Conservation (phyloP, 2,888 invertebrate species). For the Drosophila differens region DNA sequence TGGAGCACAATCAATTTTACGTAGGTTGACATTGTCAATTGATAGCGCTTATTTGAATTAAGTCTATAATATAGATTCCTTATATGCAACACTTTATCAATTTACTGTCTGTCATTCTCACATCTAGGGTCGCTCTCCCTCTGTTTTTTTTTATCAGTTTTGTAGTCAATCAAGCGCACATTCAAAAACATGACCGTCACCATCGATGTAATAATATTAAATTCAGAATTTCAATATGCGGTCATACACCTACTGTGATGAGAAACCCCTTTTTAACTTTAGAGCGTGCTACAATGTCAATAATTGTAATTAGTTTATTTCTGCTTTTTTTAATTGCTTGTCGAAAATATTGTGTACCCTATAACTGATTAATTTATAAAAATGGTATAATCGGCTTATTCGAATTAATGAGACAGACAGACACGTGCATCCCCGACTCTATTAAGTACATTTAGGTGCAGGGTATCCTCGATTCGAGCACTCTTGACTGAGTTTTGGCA, state of each 20-base stretch:
- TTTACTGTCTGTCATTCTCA: slow-evolving; percentile 15
- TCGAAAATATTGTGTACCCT: not conserved
- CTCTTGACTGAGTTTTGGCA: slow-evolving; percentile 12
- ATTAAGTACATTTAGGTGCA: not conserved
- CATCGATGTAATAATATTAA: slow-evolving; percentile 11
- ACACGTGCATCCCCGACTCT: not conserved
- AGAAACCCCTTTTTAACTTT: not conserved
- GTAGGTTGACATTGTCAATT: slow-evolving; percentile 48
- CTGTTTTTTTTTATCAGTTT: slow-evolving; percentile 11
- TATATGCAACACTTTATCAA: slow-evolving; percentile 49
- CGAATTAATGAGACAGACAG: not conserved
- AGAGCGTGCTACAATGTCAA: slow-evolving; percentile 16
- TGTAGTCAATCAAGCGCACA: slow-evolving; percentile 25
- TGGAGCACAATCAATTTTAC: slow-evolving; percentile 42
- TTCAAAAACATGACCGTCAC: slow-evolving; percentile 6
- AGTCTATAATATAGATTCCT: slow-evolving; percentile 10
- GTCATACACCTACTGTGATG: slow-evolving; percentile 19
- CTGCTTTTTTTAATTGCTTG: slow-evolving; percentile 5
- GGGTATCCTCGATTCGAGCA: not conserved
- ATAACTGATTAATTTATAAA: not conserved
- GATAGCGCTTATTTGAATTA: slow-evolving; percentile 33
- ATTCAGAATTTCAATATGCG: slow-evolving; percentile 14
- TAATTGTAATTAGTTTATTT: not conserved
- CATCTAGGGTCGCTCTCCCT: slow-evolving; percentile 8
- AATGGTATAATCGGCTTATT: not conserved